Evolutionary conservation across 1,140 invertebrate species (phyloP), one percentile per base, ranked within the genome.

Genomic region (Bombus confusus): DNA sequence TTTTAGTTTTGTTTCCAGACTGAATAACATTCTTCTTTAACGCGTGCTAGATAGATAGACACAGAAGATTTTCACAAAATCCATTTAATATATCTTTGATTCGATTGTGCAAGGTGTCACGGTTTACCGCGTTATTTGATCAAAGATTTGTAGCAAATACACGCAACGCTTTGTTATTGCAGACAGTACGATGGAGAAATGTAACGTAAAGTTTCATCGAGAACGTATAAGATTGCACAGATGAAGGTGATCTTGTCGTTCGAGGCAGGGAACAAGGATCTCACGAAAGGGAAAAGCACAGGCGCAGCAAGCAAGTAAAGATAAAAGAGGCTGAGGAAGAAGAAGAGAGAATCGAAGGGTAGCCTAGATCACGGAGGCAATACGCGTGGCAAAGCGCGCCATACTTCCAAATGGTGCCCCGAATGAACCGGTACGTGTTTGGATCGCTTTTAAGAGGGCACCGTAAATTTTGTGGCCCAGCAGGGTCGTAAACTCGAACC

Each of bases 401-500:
- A 41, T 62, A 37, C 41, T 83, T 74, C 43, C n/a, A 52, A 59
- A 59, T 59, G 68, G 10, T 41, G 18, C 39, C 31, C 39, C 28
- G 59, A 31, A 87, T 72, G 57, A 47, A 73, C 64, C 57, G 86
- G 64, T 88, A 88, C 80, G 74, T 89, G 85, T 90, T 90, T 89
- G 71, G 43, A 85, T 83, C 75, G 69, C 25, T 90, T 90, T 73
- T 89, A 87, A 89, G 64, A 85, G 79, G 76, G 71, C n/a, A 87
- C 66, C 82, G 81, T 89, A 90, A 90, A 87, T 90, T 89, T 89
- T 76, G 43, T n/a, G 71, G 75, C 86, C n/a, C 89, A 90, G 88
- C 85, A 68, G 88, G 88, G 28, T 68, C 62, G 59, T 86, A 90
- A 88, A 88, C 72, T 68, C 57, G 57, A 15, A 79, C 39, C 73